Evolutionary conservation across 2,797 vertebrate species (phyloP), one percentile per base, ranked within the genome.

Genomic region (Steatocranus sp.): DNA sequence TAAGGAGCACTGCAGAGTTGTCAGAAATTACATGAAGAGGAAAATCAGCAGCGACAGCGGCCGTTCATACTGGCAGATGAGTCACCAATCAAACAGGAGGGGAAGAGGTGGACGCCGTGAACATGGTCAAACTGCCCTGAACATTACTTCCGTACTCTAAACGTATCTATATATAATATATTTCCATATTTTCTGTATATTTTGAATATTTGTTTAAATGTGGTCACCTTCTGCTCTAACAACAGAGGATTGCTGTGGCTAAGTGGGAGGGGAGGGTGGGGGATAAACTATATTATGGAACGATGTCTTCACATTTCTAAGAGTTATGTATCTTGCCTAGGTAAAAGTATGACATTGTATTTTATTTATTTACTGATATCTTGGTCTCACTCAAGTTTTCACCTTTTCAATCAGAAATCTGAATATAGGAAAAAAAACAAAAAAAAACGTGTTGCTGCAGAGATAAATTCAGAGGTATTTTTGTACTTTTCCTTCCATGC

Each of bases 141-240:
- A 95, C 94, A 94, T 95, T 91, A 93, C 93, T 95, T 94, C 94
- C 87, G 91, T 94, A 94, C 94, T 95, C 93, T 95, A 92, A 93
- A 92, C 91, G 86, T 95, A 96, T 95, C 92, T 96, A 96, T 51
- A 87, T 97, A 96, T 96, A 96, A 93, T 95, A 95, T 95, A 95
- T 95, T 97, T 96, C 91, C 96, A 96, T 73, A 89, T 96, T 95
- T 96, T 95, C 93, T 97, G 96, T 97, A 96, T 96, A 97, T 97
- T 97, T 97, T 97, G 96, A 96, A 96, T 96, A 95, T 96, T 96
- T 94, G 93, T 96, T 97, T 96, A 94, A 95, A 92, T 96, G 95
- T 97, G 95, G 91, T 95, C 95, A 95, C 95, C 92, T 93, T 89
- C 88, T 91, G 86, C 89, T 93, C 85, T 90, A 79, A 80, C 79